phyloP scores from a whole-genome alignment of 2,113 vertebrate genomes.

The Cryptomyrus ogoouensis region DNA sequence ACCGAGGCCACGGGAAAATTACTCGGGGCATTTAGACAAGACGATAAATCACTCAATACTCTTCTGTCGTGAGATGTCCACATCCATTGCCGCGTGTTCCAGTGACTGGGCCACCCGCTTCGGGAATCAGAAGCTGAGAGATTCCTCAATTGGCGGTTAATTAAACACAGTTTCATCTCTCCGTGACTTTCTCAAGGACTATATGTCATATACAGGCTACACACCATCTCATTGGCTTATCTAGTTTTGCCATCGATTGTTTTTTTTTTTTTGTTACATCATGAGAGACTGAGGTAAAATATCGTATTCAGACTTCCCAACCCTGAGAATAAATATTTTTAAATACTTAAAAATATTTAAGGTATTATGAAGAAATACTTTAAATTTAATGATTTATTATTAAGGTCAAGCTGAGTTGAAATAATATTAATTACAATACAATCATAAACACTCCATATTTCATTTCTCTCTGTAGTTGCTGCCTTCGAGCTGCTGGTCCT shows the following conservation, averaged over 20 bases:
- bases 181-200: not conserved
- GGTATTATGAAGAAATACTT: not conserved
- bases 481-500: no score
- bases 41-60: not conserved
- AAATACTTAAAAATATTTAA: not conserved
- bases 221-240: not conserved
- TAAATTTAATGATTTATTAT: not conserved
- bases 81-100: slow-evolving; percentile 28
- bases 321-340: not conserved
- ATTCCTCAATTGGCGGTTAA: slow-evolving; percentile 37
- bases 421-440: not conserved
- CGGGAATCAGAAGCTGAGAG: slow-evolving; percentile 51
- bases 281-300: not conserved
- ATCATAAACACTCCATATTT: not conserved
- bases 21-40: not conserved
- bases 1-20: not conserved
- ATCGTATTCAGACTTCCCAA: not conserved
- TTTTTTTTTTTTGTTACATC: not conserved
- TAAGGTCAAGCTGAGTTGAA: not conserved
- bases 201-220: slow-evolving; percentile 28
- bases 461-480: not conserved
- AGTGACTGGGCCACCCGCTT: slow-evolving; percentile 41
- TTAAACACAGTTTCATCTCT: slow-evolving; percentile 37
- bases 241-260: not conserved
- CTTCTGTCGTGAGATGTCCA: slow-evolving; percentile 39